Base-by-base conservation (phyloP, 2,888 invertebrate species). In the Phanerotoma sp. region DNA sequence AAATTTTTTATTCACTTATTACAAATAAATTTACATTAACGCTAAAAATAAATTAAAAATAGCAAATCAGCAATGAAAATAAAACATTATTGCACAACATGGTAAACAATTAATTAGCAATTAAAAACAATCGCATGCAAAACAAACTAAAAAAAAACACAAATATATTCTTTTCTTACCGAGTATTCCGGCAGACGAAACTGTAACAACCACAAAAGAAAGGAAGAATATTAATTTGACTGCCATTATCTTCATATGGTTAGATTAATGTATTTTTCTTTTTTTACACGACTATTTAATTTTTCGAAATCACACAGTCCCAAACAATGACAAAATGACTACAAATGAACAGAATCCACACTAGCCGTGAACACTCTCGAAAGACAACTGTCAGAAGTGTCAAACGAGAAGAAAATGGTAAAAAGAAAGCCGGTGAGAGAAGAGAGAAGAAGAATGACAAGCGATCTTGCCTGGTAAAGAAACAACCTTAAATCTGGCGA, bases 401-500 rank as follows among this genome's bases (percentile, higher is more conserved):
- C 59, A 57, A 57, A 59, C 32, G 47, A 51, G 54, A 56, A 51
- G 41, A 50, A 62, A 55, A 52, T 56, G 28, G 35, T 48, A 37
- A 32, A 56, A 45, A 48, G 40, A 47, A 15, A 32, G 28, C 4
- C 21, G 18, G 51, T 20, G 40, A 40, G 22, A 54, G 21, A 22
- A 42, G 42, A 21, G 6, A 45, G 51, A 51, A 45, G 51, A 44
- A 25, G 44, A 40, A 49, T 55, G 46, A 50, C 49, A 30, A 56
- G 45, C 59, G 72, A 72, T 73, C 72, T 68, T 72, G 71, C 65
- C 69, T 64, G 68, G 68, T 41, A 66, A 68, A 73, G 70, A 71
- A 71, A 74, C 73, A 66, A 68, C 70, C 71, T 71, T 70, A 70
- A 72, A 74, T 74, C 73, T 73, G 72, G 68, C 66, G 64, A 66